These are phyloP conservation scores for Colinus virginianus DNA, from an alignment of 2,113 vertebrate species.

Conservation along the genomic window DNA sequence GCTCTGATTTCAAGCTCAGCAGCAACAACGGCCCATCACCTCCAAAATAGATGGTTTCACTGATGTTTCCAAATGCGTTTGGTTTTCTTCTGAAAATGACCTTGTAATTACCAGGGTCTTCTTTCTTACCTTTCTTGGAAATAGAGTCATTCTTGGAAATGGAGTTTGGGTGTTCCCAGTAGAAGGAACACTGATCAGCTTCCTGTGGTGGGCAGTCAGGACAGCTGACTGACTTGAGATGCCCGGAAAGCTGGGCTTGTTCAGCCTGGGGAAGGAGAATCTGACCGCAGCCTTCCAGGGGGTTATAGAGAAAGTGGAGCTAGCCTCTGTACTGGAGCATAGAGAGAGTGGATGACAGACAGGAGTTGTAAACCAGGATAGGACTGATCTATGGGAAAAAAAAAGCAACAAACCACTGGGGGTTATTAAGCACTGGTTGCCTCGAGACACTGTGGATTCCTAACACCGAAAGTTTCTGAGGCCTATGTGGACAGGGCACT, in stretches of 20 bases:
- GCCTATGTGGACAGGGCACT: neutral
- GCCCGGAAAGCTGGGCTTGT: neutral
- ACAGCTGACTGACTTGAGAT: neutral
- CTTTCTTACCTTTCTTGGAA: too few relatives aligned
- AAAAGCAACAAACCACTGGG: neutral
- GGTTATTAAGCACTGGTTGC: neutral
- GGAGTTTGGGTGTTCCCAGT: neutral
- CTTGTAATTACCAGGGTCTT: too few relatives aligned
- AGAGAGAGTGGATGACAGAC: neutral
- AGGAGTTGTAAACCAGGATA: neutral
- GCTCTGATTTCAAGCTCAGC: neutral
- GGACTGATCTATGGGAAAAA: neutral
- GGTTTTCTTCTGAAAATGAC: neutral
- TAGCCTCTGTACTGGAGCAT: neutral
- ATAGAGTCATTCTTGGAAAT: too few relatives aligned
- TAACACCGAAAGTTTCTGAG: neutral
- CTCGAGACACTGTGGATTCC: neutral
- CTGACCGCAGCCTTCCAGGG: neutral
- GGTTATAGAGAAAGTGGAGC: neutral
- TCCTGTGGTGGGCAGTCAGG: neutral
- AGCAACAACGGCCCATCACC: neutral
- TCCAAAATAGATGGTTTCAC: neutral
- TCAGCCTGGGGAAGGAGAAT: neutral
- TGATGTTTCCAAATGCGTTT: neutral
- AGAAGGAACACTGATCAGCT: neutral